phyloP scores from a whole-genome alignment of 1,140 invertebrate species.

The Drepana arcuata region DNA sequence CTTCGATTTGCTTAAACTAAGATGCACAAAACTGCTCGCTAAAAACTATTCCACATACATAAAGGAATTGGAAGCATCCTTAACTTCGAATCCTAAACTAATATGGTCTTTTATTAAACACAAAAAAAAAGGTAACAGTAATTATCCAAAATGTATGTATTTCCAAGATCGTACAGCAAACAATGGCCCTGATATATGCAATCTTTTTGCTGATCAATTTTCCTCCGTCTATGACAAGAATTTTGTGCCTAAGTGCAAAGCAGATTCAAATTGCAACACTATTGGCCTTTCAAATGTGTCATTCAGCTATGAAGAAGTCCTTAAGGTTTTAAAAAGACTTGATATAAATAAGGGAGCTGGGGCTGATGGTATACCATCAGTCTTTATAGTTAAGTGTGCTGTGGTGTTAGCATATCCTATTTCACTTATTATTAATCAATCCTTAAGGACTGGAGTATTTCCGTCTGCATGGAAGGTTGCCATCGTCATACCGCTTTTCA shows the following conservation, averaged over 20 bases:
- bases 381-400: slow-evolving; percentile 5
- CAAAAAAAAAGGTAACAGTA: slow-evolving; percentile 7
- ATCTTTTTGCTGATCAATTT: too few species aligned
- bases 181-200: slow-evolving; percentile 4
- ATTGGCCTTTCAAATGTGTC: too few species aligned
- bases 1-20: too few species aligned
- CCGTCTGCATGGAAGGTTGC: slow-evolving; percentile 4
- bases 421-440: slow-evolving; percentile 1
- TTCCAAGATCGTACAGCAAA: neutral
- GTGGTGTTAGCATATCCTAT: slow-evolving; percentile 3
- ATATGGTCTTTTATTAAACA: slow-evolving; percentile 12
- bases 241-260: too few species aligned
- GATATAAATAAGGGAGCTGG: slow-evolving; percentile 5
- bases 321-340: slow-evolving; percentile 7
- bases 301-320: too few species aligned
- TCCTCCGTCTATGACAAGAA: too few species aligned
- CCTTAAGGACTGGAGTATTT: too few species aligned
- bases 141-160: slow-evolving; percentile 6
- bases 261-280: too few species aligned
- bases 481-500: slow-evolving; percentile 5
- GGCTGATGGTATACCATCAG: slow-evolving; percentile 6
- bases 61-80: slow-evolving; percentile 4
- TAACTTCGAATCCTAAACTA: slow-evolving; percentile 8
- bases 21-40: too few species aligned
- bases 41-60: too few species aligned